These are phyloP conservation scores for Apis dorsata DNA, from an alignment of 1,140 invertebrate genomes.

Conservation along the genomic window DNA sequence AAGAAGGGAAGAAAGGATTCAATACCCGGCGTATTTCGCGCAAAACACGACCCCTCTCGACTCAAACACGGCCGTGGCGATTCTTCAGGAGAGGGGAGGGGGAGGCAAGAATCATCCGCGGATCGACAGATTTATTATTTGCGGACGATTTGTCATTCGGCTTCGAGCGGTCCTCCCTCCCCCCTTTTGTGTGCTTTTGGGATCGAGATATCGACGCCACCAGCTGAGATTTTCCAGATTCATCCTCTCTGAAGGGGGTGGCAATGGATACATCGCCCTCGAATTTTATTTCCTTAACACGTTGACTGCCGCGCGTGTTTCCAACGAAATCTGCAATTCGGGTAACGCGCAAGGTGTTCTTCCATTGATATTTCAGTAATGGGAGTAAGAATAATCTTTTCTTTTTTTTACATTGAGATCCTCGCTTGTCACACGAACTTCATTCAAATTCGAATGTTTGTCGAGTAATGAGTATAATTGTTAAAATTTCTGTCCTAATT, in stretches of 20 bases:
- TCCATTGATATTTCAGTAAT: too few relatives aligned
- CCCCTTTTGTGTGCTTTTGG: constrained; percentile 52
- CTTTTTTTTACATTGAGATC: too few relatives aligned
- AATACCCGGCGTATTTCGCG: constrained; percentile 52
- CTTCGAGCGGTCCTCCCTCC: constrained; percentile 33
- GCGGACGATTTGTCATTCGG: constrained; percentile 64
- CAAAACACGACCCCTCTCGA: constrained; percentile 36
- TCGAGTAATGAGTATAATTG: too few relatives aligned
- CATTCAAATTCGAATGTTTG: too few relatives aligned
- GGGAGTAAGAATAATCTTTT: too few relatives aligned
- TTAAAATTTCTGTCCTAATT: too few relatives aligned
- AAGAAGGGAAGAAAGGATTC: constrained; percentile 45
- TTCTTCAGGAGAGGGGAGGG: background rate
- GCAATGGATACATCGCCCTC: constrained; percentile 1
- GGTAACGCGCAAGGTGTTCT: too few relatives aligned
- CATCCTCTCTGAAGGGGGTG: background rate
- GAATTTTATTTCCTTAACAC: too few relatives aligned
- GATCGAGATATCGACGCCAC: constrained; percentile 55
- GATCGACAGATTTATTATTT: constrained; percentile 61
- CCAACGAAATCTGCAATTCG: too few relatives aligned
- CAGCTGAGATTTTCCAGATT: background rate
- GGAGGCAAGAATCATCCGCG: constrained; percentile 17
- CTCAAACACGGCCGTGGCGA: background rate
- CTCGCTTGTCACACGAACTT: too few relatives aligned
- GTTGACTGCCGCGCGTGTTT: too few relatives aligned